A percentile compares a stretch with the other conserved stretches of the same genome.
phyloP scores from a whole-genome alignment of 2,888 invertebrate genomes.

The Hirtodrosophila histrioides region DNA sequence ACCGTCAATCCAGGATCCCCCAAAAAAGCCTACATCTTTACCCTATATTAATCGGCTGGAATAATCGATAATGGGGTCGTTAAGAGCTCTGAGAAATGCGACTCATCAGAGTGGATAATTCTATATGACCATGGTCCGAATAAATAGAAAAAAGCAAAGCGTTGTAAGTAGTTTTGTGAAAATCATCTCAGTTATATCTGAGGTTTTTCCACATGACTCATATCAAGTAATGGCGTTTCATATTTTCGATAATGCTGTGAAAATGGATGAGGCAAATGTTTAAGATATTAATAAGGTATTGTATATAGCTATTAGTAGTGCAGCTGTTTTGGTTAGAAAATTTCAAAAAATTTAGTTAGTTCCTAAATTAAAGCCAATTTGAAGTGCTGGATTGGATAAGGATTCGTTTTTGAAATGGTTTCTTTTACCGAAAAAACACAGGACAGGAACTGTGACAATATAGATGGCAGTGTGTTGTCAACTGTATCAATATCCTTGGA shows the following conservation, averaged over 20 bases:
- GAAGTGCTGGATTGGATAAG: constrained; percentile 6
- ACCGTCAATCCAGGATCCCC: constrained; percentile 12
- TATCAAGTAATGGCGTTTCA: constrained; percentile 63
- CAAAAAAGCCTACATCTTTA: constrained; percentile 1
- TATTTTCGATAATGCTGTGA: constrained; percentile 17
- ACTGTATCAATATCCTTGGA: constrained; percentile 87
- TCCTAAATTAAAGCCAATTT: too few relatives aligned
- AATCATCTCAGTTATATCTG: constrained; percentile 30
- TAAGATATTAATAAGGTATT: neutral
- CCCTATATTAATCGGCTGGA: constrained; percentile 40
- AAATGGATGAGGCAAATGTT: neutral
- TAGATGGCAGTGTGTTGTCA: constrained; percentile 86
- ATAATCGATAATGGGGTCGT: constrained; percentile 15
- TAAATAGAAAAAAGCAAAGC: constrained; percentile 34
- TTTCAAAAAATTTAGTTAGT: neutral
- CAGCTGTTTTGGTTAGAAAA: constrained; percentile 9
- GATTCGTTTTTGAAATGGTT: neutral
- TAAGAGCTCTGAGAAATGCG: constrained; percentile 43
- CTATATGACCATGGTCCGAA: constrained; percentile 6
- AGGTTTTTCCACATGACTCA: constrained; percentile 46
- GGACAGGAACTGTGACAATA: constrained; percentile 82
- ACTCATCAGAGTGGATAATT: constrained; percentile 30
- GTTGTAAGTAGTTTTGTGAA: constrained; percentile 1
- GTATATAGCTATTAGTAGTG: constrained; percentile 8
- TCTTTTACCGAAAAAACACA: constrained; percentile 85